Evolutionary conservation across 2,113 vertebrate genomes (phyloP).

Genomic region (Balaeniceps rex): DNA sequence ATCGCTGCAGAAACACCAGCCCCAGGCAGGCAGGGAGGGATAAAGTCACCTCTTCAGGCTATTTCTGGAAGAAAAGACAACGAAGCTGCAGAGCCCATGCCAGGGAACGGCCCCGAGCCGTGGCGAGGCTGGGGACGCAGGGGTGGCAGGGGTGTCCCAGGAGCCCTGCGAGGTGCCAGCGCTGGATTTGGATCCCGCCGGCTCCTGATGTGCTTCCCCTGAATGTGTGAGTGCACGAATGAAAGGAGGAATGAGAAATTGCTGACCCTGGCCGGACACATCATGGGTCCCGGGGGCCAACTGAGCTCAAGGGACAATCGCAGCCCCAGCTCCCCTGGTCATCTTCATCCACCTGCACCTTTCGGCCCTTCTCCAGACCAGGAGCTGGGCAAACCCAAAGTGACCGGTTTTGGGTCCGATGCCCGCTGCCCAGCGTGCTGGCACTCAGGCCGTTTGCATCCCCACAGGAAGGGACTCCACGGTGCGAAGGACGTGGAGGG

Average conservation of each 20-base stretch:
- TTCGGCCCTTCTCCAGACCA: not conserved
- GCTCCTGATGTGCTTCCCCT: not conserved
- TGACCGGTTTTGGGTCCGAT: rapidly evolving
- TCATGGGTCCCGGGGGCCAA: rapidly evolving
- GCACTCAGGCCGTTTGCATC: rapidly evolving
- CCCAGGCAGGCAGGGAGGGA: not conserved
- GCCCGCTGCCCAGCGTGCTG: not conserved
- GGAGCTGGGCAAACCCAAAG: not conserved
- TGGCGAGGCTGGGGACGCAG: rapidly evolving
- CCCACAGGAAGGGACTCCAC: rapidly evolving
- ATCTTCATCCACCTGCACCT: not conserved
- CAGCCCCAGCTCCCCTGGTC: not conserved
- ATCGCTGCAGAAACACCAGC: not conserved
- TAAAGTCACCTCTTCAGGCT: not conserved
- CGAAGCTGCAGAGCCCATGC: not conserved
- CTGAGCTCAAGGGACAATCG: not conserved
- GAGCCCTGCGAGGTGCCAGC: not conserved
- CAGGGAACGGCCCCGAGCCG: not conserved
- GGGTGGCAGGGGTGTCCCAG: not conserved
- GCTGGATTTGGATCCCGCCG: rapidly evolving
- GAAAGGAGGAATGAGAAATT: not conserved
- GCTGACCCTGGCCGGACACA: not conserved
- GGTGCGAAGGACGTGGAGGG: not conserved
- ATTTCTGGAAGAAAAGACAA: not conserved
- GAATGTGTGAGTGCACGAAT: rapidly evolving